Evolutionary conservation across 2,113 vertebrate genomes (phyloP), one percentile per base, ranked within the genome.

Genomic region (Chinchilla lanigera): DNA sequence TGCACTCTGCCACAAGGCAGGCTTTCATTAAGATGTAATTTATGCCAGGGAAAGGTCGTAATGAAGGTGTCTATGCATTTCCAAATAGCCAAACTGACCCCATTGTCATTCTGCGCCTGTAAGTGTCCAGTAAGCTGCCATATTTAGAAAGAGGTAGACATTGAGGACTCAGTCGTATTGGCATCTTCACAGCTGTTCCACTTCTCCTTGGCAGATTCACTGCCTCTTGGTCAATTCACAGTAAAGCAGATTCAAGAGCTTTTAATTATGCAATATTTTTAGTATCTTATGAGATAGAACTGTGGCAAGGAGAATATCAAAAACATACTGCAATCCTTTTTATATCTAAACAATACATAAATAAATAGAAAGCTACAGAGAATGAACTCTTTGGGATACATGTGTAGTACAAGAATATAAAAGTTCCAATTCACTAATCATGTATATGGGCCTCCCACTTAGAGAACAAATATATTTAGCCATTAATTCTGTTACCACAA

Each of bases 71-170:
- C 16, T 96, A 69, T 90, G 81, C 4, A 65, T n/a, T 56, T 50
- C 61, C 35, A 54, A 78, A 78, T 82, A 69, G 69, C 47, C 71
- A 20, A 82, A 63, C 41, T 88, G 69, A 93, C 86, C 44, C 54
- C 63, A 83, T 28, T 92, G 61, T 77, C 88, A 89, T 95, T 84
- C 44, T 12, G 0, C 58, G 47, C 2, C 89, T 38, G 54, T 75
- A 92, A 86, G 22, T 92, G 56, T 77, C 44, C 52, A 94, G 77
- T 88, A 93, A 93, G 93, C 24, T 83, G 26, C 86, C 71, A 86
- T 77, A 38, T 96, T 97, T 95, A 96, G 69, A 95, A 86, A 90
- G 77, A 92, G 47, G 16, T 50, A 85, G 33, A 69, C 61, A 92
- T 50, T 12, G 33, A 90, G 14, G 52, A 56, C 22, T 95, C 47